phyloP scores from a whole-genome alignment of 37 sponge, comb jelly and placozoan genomes.

The Beroe forskalii region DNA sequence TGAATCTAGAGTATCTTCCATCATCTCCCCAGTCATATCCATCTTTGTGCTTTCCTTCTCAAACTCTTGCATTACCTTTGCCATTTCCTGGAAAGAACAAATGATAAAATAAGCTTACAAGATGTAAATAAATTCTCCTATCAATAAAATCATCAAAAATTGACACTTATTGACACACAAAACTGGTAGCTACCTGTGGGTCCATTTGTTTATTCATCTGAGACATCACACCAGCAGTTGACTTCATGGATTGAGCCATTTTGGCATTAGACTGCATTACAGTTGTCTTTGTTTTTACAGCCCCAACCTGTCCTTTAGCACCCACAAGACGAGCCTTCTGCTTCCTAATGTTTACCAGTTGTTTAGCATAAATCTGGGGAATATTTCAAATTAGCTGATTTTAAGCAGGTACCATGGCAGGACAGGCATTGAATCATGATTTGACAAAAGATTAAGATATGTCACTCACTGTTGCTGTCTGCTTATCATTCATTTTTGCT shows the following conservation, averaged over 20 bases:
- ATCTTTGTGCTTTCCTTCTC: conserved; percentile 91
- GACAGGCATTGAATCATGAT: too few relatives aligned
- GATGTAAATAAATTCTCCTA: neutral
- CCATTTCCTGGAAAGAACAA: conserved; percentile 71
- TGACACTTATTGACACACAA: neutral
- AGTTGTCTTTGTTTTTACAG: conserved; percentile 76
- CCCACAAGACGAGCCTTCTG: conserved; percentile 88
- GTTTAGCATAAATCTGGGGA: conserved; percentile 79
- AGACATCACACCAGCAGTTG: conserved; percentile 71
- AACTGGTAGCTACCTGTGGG: conserved; percentile 67
- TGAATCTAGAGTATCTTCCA: conserved; percentile 92
- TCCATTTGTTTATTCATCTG: conserved; percentile 85
- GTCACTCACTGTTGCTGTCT: conserved; percentile 70
- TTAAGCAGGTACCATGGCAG: too few relatives aligned
- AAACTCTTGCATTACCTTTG: conserved; percentile 87
- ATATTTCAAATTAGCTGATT: too few relatives aligned
- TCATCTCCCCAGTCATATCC: conserved; percentile 97
- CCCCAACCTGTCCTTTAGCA: conserved; percentile 80
- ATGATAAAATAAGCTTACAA: neutral
- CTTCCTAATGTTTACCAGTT: conserved; percentile 88
- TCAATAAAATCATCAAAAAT: neutral
- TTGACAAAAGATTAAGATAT: too few relatives aligned
- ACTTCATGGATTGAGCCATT: conserved; percentile 66
- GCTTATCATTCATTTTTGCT: conserved; percentile 91
- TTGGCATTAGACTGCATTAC: conserved; percentile 63